Conservation (phyloP, 2,113 vertebrate species). For the Periophthalmodon schlosseri region DNA sequence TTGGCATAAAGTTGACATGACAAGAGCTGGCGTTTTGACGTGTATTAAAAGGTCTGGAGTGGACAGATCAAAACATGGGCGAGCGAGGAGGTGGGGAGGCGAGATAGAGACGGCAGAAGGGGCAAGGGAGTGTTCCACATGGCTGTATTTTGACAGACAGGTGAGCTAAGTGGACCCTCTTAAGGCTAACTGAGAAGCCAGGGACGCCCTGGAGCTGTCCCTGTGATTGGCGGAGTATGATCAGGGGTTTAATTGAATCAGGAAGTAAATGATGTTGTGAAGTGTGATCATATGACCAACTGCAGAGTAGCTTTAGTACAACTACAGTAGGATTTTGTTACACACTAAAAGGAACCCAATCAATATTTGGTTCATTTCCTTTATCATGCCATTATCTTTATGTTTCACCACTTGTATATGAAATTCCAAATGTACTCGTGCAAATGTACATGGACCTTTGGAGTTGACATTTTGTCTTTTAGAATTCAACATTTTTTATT, state of each 20-base stretch:
- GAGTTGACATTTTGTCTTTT: too few relatives aligned
- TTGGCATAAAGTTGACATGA: constrained; percentile 44
- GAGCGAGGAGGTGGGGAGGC: constrained; percentile 32
- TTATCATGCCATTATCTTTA: too few relatives aligned
- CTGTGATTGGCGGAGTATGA: constrained; percentile 19
- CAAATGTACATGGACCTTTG: too few relatives aligned
- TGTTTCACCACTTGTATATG: too few relatives aligned
- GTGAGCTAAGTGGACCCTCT: constrained; percentile 50
- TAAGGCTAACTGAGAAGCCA: constrained; percentile 24
- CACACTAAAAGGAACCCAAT: too few relatives aligned
- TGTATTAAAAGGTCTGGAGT: constrained; percentile 61
- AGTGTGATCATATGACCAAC: neutral
- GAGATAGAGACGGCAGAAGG: constrained; percentile 31
- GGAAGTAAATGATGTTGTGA: constrained; percentile 16
- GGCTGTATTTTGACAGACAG: constrained; percentile 57
- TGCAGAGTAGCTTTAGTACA: neutral
- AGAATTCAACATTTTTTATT: too few relatives aligned
- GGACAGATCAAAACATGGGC: constrained; percentile 61
- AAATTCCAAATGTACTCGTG: too few relatives aligned
- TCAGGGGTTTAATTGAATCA: constrained; percentile 35
- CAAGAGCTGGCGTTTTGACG: constrained; percentile 53
- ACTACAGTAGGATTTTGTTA: too few relatives aligned
- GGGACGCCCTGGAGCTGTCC: constrained; percentile 26
- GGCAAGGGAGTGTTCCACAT: constrained; percentile 26
- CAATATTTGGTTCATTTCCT: too few relatives aligned